A percentile compares a stretch with the other conserved stretches of the same genome.
These are phyloP conservation scores for Oegoconia quadripuncta DNA, from an alignment of 2,888 invertebrate genomes.

Conservation along the genomic window DNA sequence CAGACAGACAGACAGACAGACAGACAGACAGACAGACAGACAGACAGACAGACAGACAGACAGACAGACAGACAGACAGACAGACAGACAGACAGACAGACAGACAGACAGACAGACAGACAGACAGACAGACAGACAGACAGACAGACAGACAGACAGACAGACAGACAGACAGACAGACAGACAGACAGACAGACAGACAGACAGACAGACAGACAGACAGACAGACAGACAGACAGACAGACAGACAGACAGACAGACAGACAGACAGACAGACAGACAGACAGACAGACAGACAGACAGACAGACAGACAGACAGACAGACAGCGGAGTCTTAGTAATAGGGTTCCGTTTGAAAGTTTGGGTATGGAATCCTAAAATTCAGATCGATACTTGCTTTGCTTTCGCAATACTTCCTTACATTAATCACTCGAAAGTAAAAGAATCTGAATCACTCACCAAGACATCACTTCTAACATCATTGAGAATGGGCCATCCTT, in stretches of 20 bases:
- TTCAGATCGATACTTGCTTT: too few species aligned
- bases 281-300: conserved; percentile 5
- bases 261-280: conserved; percentile 7
- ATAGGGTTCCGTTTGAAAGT: too few species aligned
- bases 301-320: conserved; percentile 1
- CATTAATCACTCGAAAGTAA: too few species aligned
- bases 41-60: conserved; percentile 22
- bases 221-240: conserved; percentile 4
- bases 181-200: conserved; percentile 6
- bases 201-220: conserved; percentile 1
- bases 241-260: conserved; percentile 7
- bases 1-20: conserved; percentile 22
- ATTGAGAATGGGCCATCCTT: too few species aligned
- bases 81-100: conserved; percentile 22
- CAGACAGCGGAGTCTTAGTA: too few species aligned
- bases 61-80: conserved; percentile 21
- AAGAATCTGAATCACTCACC: too few species aligned
- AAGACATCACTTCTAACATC: too few species aligned
- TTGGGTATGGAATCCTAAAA: too few species aligned
- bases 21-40: conserved; percentile 22
- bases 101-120: conserved; percentile 23
- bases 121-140: conserved; percentile 23
- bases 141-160: conserved; percentile 22
- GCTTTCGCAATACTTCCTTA: too few species aligned
- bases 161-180: conserved; percentile 22